phyloP scores from a whole-genome alignment of 1,140 invertebrate genomes.

The Lanistes nyassanus region DNA sequence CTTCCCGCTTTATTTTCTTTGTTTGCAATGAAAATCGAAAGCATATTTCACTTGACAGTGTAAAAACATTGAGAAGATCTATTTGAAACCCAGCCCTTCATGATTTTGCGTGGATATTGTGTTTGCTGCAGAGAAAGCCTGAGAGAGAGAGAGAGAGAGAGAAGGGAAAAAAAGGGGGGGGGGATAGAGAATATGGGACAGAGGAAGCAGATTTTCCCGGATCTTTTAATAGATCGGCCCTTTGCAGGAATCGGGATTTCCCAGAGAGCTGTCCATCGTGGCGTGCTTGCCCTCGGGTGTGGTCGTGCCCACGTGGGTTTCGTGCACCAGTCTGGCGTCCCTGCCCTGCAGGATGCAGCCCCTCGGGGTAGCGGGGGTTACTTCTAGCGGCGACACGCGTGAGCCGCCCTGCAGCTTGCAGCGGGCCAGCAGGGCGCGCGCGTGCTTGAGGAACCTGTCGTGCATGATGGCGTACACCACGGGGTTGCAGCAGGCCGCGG shows the following conservation, averaged over 20 bases:
- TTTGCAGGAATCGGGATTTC: neutral
- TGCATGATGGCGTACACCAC: constrained; percentile 90
- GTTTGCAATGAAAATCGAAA: too few relatives aligned
- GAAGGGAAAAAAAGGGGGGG: neutral
- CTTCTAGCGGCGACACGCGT: constrained; percentile 1
- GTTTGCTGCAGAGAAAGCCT: neutral
- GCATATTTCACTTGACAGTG: too few relatives aligned
- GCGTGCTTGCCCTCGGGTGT: neutral
- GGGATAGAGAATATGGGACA: neutral
- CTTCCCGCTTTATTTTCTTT: too few relatives aligned
- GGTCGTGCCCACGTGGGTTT: neutral
- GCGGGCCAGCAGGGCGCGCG: constrained; percentile 25
- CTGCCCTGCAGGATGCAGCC: neutral
- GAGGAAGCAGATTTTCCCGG: neutral
- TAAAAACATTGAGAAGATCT: too few relatives aligned
- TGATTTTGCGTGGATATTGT: too few relatives aligned
- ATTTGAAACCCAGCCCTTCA: too few relatives aligned
- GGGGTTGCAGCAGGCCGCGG: constrained; percentile 86
- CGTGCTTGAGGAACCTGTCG: constrained; percentile 77
- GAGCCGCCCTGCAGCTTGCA: constrained; percentile 30
- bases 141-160: constrained; percentile 1
- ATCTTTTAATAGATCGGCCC: neutral
- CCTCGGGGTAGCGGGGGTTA: neutral
- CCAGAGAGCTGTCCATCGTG: neutral
- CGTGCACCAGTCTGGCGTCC: neutral